A percentile compares a stretch with the other conserved stretches of the same genome.
phyloP scores from a whole-genome alignment of 1,140 invertebrate genomes.

The Cyrtorhinus lividipennis region DNA sequence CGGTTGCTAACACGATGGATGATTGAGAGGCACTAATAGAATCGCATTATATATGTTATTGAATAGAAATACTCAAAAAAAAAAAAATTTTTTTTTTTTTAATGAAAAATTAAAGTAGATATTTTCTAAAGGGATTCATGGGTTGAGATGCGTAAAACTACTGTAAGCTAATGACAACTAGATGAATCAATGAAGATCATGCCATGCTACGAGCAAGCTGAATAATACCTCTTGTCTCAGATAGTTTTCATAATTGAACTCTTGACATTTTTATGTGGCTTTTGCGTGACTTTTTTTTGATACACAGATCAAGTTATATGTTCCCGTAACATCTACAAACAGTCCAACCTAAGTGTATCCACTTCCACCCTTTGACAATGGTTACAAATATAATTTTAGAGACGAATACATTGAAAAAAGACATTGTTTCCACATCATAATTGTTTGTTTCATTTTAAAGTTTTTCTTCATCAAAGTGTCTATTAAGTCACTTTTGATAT shows the following conservation, averaged over 20 bases:
- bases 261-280: background rate
- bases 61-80: too few species aligned
- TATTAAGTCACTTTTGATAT: background rate
- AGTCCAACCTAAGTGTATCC: slow-evolving; percentile 7
- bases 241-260: too few species aligned
- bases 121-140: too few species aligned
- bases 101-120: too few species aligned
- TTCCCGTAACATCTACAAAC: background rate
- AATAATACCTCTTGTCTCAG: slow-evolving; percentile 13
- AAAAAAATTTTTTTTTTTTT: too few species aligned
- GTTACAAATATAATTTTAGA: background rate
- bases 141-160: too few species aligned
- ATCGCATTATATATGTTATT: too few species aligned
- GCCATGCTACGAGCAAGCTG: slow-evolving; percentile 21
- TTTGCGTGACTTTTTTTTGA: too few species aligned
- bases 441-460: background rate
- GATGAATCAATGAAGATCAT: background rate
- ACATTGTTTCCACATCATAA: background rate
- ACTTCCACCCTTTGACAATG: background rate
- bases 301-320: too few species aligned
- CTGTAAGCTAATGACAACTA: too few species aligned
- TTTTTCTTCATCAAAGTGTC: background rate
- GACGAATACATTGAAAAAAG: background rate
- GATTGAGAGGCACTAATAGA: too few species aligned
- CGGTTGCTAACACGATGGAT: too few species aligned